These are phyloP conservation scores for Lithobates sylvaticus DNA, from an alignment of 2,797 vertebrate species.

Conservation along the genomic window DNA sequence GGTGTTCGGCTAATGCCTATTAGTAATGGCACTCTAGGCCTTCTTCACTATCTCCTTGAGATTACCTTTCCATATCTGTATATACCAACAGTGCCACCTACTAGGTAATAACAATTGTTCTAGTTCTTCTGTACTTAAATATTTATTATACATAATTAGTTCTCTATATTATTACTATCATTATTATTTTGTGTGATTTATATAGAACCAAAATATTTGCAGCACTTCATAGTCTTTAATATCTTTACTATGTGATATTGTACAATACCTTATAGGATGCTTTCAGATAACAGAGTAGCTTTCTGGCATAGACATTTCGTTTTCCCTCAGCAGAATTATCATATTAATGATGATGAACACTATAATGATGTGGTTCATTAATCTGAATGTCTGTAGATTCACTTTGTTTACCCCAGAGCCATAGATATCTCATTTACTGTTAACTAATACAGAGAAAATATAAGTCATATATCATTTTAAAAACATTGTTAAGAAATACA, in stretches of 20 bases:
- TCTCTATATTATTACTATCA: background rate
- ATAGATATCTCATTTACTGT: constrained; percentile 25
- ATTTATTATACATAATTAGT: background rate
- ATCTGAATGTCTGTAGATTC: constrained; percentile 26
- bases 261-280: background rate
- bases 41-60: background rate
- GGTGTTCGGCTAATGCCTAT: too few species aligned
- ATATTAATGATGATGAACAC: constrained; percentile 45
- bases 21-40: too few species aligned
- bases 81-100: background rate
- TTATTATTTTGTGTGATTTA: background rate
- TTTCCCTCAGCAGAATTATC: constrained; percentile 16
- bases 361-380: constrained; percentile 47
- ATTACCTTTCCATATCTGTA: background rate
- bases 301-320: constrained; percentile 22
- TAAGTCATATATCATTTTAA: constrained; percentile 3
- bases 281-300: constrained; percentile 2
- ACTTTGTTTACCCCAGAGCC: constrained; percentile 32
- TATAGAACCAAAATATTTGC: background rate
- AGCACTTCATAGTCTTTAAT: background rate
- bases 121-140: background rate
- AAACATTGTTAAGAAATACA: constrained; percentile 9
- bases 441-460: constrained; percentile 33
- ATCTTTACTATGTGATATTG: background rate
- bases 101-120: background rate